Conservation (phyloP, 2,797 vertebrate species). For the Ptychobarbus kaznakovi region DNA sequence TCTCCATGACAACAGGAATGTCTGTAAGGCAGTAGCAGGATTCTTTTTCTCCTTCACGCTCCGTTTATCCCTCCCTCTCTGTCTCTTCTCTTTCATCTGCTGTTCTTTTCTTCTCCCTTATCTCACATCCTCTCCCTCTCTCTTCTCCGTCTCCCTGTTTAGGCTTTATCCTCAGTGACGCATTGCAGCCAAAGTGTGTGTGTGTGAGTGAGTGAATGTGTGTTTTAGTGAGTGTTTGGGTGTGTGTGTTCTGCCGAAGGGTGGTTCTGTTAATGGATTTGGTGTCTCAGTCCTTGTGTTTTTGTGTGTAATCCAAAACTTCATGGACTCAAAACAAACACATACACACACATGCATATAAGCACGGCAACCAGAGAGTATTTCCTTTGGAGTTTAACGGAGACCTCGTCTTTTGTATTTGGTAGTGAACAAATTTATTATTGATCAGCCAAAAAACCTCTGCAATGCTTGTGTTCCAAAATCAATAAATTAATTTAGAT, state of each 20-base stretch:
- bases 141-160: conserved; percentile 37
- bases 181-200: conserved; percentile 43
- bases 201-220: conserved; percentile 13
- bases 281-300: conserved; percentile 31
- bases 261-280: conserved; percentile 43
- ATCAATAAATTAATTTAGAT: not conserved
- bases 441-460: not conserved
- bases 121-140: conserved; percentile 60
- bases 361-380: not conserved
- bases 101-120: conserved; percentile 55
- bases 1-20: conserved; percentile 60
- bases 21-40: conserved; percentile 58
- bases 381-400: not conserved
- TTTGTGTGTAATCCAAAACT: conserved; percentile 10
- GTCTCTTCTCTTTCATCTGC: conserved; percentile 59
- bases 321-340: not conserved
- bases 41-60: conserved; percentile 51
- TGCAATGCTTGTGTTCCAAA: not conserved
- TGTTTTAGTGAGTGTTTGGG: conserved; percentile 28
- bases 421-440: not conserved
- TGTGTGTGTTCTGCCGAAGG: conserved; percentile 9
- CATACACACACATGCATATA: conserved; percentile 6
- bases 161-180: conserved; percentile 39
- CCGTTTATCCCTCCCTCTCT: conserved; percentile 40
- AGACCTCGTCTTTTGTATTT: not conserved